phyloP scores from a whole-genome alignment of 2,888 invertebrate genomes.

The Parnassius mnemosyne region DNA sequence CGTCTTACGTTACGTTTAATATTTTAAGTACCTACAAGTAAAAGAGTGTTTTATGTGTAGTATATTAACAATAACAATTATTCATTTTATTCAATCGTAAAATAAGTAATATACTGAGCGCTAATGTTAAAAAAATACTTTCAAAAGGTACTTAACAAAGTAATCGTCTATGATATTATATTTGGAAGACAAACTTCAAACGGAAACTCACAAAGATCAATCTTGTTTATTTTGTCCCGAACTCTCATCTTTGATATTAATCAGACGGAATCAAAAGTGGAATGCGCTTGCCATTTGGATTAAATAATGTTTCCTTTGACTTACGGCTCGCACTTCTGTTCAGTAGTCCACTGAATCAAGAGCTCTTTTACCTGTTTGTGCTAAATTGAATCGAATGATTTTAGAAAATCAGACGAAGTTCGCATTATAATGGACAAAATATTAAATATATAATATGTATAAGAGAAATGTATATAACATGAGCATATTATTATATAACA shows the following conservation, averaged over 20 bases:
- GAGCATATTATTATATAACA: too few species aligned
- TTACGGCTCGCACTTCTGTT: conserved; percentile 30
- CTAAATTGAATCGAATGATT: conserved; percentile 28
- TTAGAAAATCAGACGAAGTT: conserved; percentile 32
- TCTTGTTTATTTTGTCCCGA: conserved; percentile 31
- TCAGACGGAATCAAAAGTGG: conserved; percentile 33
- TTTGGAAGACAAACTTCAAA: conserved; percentile 15
- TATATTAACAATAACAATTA: too few species aligned
- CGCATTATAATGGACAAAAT: conserved; percentile 26
- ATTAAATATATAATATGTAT: too few species aligned
- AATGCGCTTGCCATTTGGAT: conserved; percentile 39
- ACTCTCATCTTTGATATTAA: conserved; percentile 42
- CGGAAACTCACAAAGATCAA: conserved; percentile 22
- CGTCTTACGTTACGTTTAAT: too few species aligned
- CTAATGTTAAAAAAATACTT: not conserved
- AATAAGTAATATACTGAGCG: too few species aligned
- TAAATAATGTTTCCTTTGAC: conserved; percentile 45
- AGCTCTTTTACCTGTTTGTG: conserved; percentile 31
- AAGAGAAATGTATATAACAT: too few species aligned
- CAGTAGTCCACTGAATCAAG: conserved; percentile 32
- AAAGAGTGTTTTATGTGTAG: too few species aligned
- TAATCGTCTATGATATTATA: conserved; percentile 14
- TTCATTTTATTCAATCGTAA: too few species aligned
- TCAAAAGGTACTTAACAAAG: conserved; percentile 3
- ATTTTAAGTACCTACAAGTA: too few species aligned